Base-by-base conservation (phyloP, 2,113 vertebrate species). In the Caloenas nicobarica region DNA sequence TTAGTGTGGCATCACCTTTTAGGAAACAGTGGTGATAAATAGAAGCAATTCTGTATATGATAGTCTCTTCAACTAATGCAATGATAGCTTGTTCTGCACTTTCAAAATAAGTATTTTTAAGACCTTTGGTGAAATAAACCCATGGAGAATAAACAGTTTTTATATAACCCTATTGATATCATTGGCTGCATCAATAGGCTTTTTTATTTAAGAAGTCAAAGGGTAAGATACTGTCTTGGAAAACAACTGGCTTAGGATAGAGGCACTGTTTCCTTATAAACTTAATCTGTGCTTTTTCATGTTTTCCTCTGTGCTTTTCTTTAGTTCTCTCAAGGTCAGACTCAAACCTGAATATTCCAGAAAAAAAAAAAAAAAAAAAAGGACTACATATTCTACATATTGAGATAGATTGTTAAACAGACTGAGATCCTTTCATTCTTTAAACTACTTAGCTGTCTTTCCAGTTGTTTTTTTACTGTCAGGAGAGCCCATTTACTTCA, bases 271-370 rank as follows among this genome's bases (percentile, higher is more conserved):
- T 68, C 7, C 0, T 70, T 28, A 17, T 23, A 57, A 38, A 48
- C 5, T 91, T 96, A 93, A 93, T 93, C 48, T 84, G 33, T 28
- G 28, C 18, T 89, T 61, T 96, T 95, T 95, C 51, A 33, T 86
- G 51, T 79, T 95, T 58, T 85, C 53, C 18, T 73, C 68, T 33
- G 18, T 66, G 66, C 5, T 28, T 70, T 84, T 86, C 74, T 71
- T 78, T 53, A 86, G 22, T 9, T 79, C 33, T 93, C 28, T 94
- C 65, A 92, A 95, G 91, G 86, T 84, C 77, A 90, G 33, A 48
- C 13, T 91, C 51, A 85, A 70, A 76, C 42, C 16, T 13, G 34
- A 89, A 68, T 33, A 92, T 23, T 77, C 16, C 29, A 85, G 33
- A 80, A 38, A 58, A n/a, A 22, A 82, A 88, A 74, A 48, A 48